Evolutionary conservation across 2,113 vertebrate genomes (phyloP), one percentile per base, ranked within the genome.

Genomic region (Syngnathus scovelli): DNA sequence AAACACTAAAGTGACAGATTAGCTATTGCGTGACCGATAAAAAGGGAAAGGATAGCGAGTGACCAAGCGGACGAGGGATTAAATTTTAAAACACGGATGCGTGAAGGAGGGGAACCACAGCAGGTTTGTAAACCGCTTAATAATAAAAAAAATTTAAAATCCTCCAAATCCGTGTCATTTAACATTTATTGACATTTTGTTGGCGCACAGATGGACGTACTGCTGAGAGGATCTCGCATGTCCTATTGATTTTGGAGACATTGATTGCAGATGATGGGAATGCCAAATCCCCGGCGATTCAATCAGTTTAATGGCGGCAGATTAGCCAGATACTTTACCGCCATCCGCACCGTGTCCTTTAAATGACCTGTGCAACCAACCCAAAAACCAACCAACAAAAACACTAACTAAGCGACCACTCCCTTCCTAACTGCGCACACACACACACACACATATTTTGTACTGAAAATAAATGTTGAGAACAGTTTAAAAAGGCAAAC

Each of bases 261-360:
- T 92, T 92, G 91, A 91, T 79, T 68, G 87, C 89, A 87, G 86
- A 78, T 90, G 88, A 92, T 87, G 90, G 88, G 83, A 89, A 90
- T 54, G 68, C 71, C 84, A 91, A 91, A 92, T 92, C 89, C 88
- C 89, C 56, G 44, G 85, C 90, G 91, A 91, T 90, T 90, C 92
- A 92, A 93, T 93, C 91, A 92, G 87, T 63, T 79, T 92, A 92
- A 93, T 91, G 89, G 91, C 39, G 85, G 89, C 86, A 90, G 91
- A 93, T 92, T 93, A 91, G 88, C 85, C 85, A 78, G 87, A 90
- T 82, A 77, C 89, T 88, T 92, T 87, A 89, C 86, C 84, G 90
- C 86, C 79, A 84, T 80, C 85, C 89, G 83, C 70, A 54, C 85
- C 85, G 73, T 81, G 74, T 92, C 92, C 92, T 92, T 89, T 89